These are phyloP conservation scores for Balanococcus diminutus DNA, from an alignment of 2,888 invertebrate species.

Conservation along the genomic window DNA sequence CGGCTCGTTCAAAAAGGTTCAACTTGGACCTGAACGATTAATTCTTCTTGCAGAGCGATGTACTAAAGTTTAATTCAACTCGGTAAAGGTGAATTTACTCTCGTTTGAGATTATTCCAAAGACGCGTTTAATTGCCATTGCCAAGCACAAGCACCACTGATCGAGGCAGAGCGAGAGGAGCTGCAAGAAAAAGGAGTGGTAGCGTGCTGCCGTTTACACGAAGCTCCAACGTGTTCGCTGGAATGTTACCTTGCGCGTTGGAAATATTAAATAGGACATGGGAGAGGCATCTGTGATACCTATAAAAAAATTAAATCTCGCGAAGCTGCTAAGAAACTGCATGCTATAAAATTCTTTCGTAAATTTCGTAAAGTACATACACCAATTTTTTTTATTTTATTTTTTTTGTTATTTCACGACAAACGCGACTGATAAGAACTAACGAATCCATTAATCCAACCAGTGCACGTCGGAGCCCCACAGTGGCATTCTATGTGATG, in stretches of 20 bases:
- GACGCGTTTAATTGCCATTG: neutral
- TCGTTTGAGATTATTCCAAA: constrained; percentile 2
- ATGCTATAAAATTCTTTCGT: neutral
- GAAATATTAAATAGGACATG: constrained; percentile 41
- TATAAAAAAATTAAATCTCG: neutral
- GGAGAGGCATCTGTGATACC: neutral
- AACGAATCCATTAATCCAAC: constrained; percentile 1
- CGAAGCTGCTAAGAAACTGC: neutral
- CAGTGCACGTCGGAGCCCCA: neutral
- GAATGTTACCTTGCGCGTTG: constrained; percentile 27
- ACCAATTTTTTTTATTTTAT: neutral
- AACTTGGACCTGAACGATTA: neutral
- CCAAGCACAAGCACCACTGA: no score
- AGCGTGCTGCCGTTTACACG: neutral
- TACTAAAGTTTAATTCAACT: neutral
- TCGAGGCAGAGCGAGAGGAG: neutral
- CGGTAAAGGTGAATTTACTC: neutral
- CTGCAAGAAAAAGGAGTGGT: constrained; percentile 15
- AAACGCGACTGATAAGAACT: neutral
- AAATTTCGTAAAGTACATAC: neutral
- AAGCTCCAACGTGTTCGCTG: constrained; percentile 11
- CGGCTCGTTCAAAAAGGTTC: neutral
- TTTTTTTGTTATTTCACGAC: neutral
- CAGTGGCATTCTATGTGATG: constrained; percentile 12
- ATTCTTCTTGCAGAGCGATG: neutral